These are phyloP conservation scores for Meteorus sp. DNA, from an alignment of 1,140 invertebrate genomes.

Conservation along the genomic window DNA sequence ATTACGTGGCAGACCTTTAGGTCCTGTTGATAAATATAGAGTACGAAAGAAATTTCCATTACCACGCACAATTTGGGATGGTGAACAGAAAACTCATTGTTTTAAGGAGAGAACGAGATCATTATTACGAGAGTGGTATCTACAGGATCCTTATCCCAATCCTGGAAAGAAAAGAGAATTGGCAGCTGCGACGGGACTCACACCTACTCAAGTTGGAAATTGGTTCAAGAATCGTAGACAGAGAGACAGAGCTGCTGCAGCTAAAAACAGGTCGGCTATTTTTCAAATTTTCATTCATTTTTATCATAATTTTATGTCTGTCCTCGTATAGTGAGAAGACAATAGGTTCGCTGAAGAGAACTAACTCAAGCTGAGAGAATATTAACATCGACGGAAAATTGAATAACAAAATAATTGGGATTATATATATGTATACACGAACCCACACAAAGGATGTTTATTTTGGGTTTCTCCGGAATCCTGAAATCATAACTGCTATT, in stretches of 20 bases:
- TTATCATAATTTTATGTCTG: not conserved
- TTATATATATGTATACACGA: too few species aligned
- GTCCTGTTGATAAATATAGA: conserved; percentile 99
- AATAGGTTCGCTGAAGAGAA: not conserved
- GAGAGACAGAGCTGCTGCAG: conserved; percentile 96
- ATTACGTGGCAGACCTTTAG: conserved; percentile 89
- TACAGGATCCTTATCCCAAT: conserved; percentile 99
- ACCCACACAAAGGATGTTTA: too few species aligned
- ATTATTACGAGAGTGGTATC: conserved; percentile 95
- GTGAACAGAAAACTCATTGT: conserved; percentile 99
- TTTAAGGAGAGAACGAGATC: conserved; percentile 98
- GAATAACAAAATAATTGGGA: too few species aligned
- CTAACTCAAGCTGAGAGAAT: too few species aligned
- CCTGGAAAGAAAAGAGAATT: conserved; percentile 98
- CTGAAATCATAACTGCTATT: not conserved
- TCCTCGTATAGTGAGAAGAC: too few species aligned
- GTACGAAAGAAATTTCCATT: conserved; percentile 99
- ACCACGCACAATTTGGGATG: conserved; percentile 98
- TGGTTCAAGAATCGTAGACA: conserved; percentile 99
- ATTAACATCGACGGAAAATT: too few species aligned
- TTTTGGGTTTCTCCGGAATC: too few species aligned
- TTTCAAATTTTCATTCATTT: too few species aligned
- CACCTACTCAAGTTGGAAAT: conserved; percentile 99
- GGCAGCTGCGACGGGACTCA: conserved; percentile 95
- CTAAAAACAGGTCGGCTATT: conserved; percentile 89